phyloP scores from a whole-genome alignment of 2,113 vertebrate species.

The Dicrurus megarhynchus region DNA sequence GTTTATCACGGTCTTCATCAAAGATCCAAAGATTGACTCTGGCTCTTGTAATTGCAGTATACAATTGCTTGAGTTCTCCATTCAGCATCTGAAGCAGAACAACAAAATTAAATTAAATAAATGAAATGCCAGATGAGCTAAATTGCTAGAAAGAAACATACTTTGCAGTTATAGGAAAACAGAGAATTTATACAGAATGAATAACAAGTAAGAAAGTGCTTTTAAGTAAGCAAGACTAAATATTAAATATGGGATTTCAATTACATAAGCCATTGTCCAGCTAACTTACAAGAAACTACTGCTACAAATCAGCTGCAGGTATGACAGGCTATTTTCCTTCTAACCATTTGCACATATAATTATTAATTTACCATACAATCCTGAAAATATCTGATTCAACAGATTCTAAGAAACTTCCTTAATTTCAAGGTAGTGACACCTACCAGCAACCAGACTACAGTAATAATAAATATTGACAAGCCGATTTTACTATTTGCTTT shows the following conservation, averaged over 20 bases:
- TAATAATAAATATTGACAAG: not conserved
- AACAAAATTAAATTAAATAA: not conserved
- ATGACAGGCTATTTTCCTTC: not conserved
- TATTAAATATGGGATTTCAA: not conserved
- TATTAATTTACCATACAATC: not conserved
- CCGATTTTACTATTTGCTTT: not conserved
- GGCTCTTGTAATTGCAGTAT: constrained; percentile 81
- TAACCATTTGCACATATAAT: not conserved
- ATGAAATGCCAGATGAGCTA: not conserved
- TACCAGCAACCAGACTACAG: not conserved
- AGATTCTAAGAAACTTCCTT: not conserved
- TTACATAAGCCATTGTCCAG: not conserved
- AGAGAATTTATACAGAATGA: not conserved
- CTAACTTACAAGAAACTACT: not conserved
- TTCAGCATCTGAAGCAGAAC: constrained; percentile 75
- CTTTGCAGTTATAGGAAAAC: not conserved
- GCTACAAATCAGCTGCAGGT: not conserved
- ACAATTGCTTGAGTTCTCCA: constrained; percentile 80
- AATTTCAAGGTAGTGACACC: not conserved
- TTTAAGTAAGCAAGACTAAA: not conserved
- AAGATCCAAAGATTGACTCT: constrained; percentile 85
- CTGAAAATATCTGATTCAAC: not conserved
- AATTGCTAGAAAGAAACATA: not conserved
- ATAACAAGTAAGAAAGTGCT: not conserved
- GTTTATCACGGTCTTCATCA: constrained; percentile 78